phyloP scores from a whole-genome alignment of 1,140 invertebrate species.

The Drosophila pectinifera region DNA sequence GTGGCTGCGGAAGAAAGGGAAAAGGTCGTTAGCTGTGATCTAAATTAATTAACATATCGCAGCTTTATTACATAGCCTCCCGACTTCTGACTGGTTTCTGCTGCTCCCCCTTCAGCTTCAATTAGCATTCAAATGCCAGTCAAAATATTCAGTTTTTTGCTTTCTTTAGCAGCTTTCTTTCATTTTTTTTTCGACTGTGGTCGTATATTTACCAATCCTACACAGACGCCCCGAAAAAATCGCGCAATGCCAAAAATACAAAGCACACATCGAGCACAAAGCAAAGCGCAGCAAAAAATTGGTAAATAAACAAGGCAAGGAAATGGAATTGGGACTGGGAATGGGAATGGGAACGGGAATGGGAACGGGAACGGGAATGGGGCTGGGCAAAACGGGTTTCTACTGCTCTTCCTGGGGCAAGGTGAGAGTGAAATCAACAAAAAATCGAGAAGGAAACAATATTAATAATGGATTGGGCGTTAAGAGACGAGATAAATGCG shows the following conservation, averaged over 20 bases:
- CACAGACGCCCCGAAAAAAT: conserved; percentile 22
- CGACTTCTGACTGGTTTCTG: conserved; percentile 22
- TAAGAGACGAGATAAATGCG: conserved; percentile 21
- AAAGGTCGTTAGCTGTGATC: conserved; percentile 22
- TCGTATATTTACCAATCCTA: conserved; percentile 22
- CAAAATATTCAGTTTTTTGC: conserved; percentile 54
- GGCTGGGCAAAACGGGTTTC: conserved; percentile 13
- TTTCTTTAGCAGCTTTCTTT: conserved; percentile 25
- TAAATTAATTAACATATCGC: conserved; percentile 31
- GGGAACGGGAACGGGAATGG: no score
- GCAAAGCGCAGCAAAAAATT: conserved; percentile 26
- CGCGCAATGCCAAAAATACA: conserved; percentile 54
- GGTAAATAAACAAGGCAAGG: conserved; percentile 30
- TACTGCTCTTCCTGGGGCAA: conserved; percentile 44
- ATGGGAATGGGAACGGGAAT: no score
- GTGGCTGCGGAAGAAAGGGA: conserved; percentile 18
- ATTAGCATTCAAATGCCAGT: conserved; percentile 71
- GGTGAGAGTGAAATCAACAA: conserved; percentile 32
- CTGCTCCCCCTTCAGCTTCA: conserved; percentile 29
- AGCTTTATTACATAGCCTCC: conserved; percentile 10
- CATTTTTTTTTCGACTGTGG: conserved; percentile 8
- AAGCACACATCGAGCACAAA: conserved; percentile 32
- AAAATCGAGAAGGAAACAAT: conserved; percentile 13
- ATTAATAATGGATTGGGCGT: conserved; percentile 16
- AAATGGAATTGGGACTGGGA: conserved; percentile 22